These are phyloP conservation scores for Serilophus lunatus DNA, from an alignment of 2,113 vertebrate species.

Conservation along the genomic window DNA sequence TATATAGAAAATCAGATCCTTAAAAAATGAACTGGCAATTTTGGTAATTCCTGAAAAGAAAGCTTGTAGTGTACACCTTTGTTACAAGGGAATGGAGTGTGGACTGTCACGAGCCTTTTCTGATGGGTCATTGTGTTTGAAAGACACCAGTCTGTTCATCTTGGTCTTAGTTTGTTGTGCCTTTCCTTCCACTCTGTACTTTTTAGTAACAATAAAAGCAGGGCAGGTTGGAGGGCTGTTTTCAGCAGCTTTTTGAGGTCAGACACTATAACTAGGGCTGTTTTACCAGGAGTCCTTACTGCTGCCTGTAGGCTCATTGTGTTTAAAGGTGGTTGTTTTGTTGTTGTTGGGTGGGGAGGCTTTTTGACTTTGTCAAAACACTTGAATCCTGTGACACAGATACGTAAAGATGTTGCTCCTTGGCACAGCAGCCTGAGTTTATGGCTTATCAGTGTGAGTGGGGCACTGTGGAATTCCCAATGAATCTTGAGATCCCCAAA, in stretches of 20 bases:
- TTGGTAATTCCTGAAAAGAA: background rate
- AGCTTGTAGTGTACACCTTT: background rate
- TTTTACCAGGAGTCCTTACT: background rate
- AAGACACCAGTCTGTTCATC: background rate
- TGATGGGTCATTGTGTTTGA: background rate
- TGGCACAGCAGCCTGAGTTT: background rate
- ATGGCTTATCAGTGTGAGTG: background rate
- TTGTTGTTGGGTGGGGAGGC: background rate
- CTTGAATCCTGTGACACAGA: background rate
- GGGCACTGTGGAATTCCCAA: background rate
- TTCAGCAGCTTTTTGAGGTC: background rate
- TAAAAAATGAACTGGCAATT: background rate
- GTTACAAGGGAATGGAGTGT: background rate
- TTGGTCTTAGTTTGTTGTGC: background rate
- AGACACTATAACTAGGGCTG: background rate
- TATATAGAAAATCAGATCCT: background rate
- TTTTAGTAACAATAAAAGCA: background rate
- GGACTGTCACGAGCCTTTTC: background rate
- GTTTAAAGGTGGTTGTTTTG: background rate
- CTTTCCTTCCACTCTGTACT: accelerated
- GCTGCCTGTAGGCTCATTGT: background rate
- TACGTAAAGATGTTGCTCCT: background rate
- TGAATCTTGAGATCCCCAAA: background rate
- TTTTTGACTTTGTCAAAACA: background rate
- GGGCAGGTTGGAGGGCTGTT: background rate